Base-by-base conservation (phyloP, 2,797 vertebrate species). In the Hydrolagus colliei region DNA sequence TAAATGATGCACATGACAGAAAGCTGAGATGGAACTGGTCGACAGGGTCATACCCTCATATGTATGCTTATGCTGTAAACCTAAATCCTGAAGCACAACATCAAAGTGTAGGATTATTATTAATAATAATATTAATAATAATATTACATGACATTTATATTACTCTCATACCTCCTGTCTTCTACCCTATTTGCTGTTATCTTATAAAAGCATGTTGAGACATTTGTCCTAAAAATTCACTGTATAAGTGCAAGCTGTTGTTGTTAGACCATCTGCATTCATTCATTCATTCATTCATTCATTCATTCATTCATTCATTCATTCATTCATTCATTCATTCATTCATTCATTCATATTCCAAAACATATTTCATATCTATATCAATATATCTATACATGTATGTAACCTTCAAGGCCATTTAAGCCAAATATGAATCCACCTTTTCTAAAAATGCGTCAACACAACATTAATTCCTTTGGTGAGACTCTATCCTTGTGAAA, bases 1-100 rank as follows among this genome's bases (percentile, higher is more conserved):
- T 84, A 84, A 71, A 84, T 84, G 11, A 84, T 67, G 41, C 79
- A 84, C 32, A 71, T 84, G 65, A 84, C 27, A 67, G 32, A 41
- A 63, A 32, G 22, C 41, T 84, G 65, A 71, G 16, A 71, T 71
- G 71, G 52, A 71, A 67, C 16, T 41, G 79, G n/a, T 41, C 12
- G 27, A 52, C 67, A 68, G 20, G 63, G 41, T 62, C 11, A 9
- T 82, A 82, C 63, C 41, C 63, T 65, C 16, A 35, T 13, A 16
- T 67, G 65, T 18, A 35, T 68, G 16, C 68, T 35, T 18, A 35
- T 68, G 16, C 68, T 35, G 20, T 9, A 20, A 84, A 13, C 71
- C 32, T 41, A 32, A 67, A 84, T 16, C 65, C 35, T 61, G 63
- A 32, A 67, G 65, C 20, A 84, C 32, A 41, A 52, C 41, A 52